phyloP scores from a whole-genome alignment of 2,888 invertebrate genomes.

The Diabrotica balteata region DNA sequence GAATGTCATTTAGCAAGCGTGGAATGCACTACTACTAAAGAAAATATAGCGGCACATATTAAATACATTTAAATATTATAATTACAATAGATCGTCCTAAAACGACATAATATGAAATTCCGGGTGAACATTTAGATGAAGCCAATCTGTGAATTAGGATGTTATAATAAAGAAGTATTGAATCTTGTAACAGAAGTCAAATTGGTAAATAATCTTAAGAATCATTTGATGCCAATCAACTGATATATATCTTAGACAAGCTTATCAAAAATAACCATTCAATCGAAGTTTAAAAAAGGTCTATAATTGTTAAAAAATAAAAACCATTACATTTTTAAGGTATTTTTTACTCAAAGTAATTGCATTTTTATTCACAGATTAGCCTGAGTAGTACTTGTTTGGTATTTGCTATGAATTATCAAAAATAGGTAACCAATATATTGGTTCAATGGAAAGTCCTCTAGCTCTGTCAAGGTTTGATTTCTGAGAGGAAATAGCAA shows the following conservation, averaged over 20 bases:
- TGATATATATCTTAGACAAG: not conserved
- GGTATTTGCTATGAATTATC: constrained; percentile 12
- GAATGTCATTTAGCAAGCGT: constrained; percentile 59
- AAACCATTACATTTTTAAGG: not conserved
- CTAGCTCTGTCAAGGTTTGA: not conserved
- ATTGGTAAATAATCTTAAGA: no score
- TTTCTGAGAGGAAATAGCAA: no score
- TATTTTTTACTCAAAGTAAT: no score
- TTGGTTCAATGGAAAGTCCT: constrained; percentile 3
- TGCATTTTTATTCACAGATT: not conserved
- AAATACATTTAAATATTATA: constrained; percentile 27
- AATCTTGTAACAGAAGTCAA: no score
- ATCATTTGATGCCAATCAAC: not conserved
- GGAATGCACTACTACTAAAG: constrained; percentile 55
- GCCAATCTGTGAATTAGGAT: not conserved
- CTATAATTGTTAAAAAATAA: not conserved
- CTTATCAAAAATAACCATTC: not conserved
- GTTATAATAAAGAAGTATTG: no score
- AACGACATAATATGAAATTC: constrained; percentile 11
- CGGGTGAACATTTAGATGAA: not conserved
- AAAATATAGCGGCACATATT: constrained; percentile 39
- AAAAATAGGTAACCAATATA: constrained; percentile 20
- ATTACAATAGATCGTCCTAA: constrained; percentile 23
- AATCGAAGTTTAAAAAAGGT: not conserved
- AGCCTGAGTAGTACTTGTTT: constrained; percentile 12